These are phyloP conservation scores for Altica lythri DNA, from an alignment of 2,888 invertebrate genomes.

Conservation along the genomic window DNA sequence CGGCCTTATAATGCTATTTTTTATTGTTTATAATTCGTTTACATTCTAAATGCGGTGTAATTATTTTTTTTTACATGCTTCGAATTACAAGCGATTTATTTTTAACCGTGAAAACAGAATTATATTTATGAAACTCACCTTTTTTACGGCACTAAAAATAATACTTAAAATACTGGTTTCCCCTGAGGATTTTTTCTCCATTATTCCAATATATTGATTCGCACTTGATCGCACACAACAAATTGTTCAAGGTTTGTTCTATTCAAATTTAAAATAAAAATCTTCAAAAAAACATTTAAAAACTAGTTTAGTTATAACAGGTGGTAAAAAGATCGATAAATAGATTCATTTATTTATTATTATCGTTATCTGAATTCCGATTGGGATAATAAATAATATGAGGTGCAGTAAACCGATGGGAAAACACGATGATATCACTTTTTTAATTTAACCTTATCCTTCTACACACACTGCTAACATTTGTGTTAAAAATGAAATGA, in stretches of 20 bases:
- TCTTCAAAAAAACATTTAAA: neutral
- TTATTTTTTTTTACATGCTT: too few species aligned
- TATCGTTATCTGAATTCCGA: neutral
- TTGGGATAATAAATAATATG: neutral
- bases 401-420: too few species aligned
- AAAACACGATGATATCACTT: conserved; percentile 9
- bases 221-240: neutral
- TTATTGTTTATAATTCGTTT: too few species aligned
- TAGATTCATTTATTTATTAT: neutral
- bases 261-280: neutral
- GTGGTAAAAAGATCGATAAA: conserved; percentile 7
- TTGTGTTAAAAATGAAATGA: too few species aligned
- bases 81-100: too few species aligned
- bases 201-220: conserved; percentile 31
- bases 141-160: conserved; percentile 68
- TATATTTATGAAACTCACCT: conserved; percentile 61
- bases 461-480: too few species aligned
- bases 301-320: neutral
- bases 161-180: conserved; percentile 63
- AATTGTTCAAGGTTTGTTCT: too few species aligned
- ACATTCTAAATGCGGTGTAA: too few species aligned
- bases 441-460: conserved; percentile 4
- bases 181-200: conserved; percentile 56
- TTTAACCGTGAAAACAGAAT: too few species aligned
- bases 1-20: too few species aligned